phyloP scores from a whole-genome alignment of 2,113 vertebrate genomes.

The Myiopsitta monachus region DNA sequence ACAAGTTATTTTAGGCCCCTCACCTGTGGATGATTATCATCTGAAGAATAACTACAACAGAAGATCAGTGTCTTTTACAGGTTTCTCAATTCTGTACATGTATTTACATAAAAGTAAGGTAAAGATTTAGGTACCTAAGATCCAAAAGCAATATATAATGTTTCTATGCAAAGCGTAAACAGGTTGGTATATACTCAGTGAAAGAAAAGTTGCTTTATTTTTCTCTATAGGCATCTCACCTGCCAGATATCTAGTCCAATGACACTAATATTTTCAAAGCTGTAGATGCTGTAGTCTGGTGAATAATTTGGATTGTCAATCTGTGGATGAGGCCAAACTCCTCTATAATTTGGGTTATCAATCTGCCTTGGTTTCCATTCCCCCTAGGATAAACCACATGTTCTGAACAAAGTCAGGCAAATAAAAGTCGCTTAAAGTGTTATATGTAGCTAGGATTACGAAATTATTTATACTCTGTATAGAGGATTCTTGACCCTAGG shows the following conservation, averaged over 20 bases:
- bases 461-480: slow-evolving; percentile 74
- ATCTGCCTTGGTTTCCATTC: slow-evolving; percentile 84
- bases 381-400: slow-evolving; percentile 64
- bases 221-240: slow-evolving; percentile 59
- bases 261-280: slow-evolving; percentile 79
- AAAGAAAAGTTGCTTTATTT: not conserved
- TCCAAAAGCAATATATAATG: not conserved
- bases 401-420: not conserved
- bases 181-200: not conserved
- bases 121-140: not conserved
- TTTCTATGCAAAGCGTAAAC: not conserved
- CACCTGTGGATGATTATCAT: not conserved
- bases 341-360: slow-evolving; percentile 80
- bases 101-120: not conserved
- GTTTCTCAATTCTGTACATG: not conserved
- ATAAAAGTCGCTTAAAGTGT: not conserved
- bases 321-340: slow-evolving; percentile 83
- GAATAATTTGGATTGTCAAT: slow-evolving; percentile 79
- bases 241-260: slow-evolving; percentile 90
- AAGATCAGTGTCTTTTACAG: not conserved
- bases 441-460: too few species aligned
- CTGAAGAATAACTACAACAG: not conserved
- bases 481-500: slow-evolving; percentile 83
- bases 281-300: slow-evolving; percentile 73
- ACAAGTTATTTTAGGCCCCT: not conserved